A percentile compares a stretch with the other conserved stretches of the same genome.
These are phyloP conservation scores for Caenorhabditis zanzibari DNA, from an alignment of 2,888 invertebrate genomes.

Conservation along the genomic window DNA sequence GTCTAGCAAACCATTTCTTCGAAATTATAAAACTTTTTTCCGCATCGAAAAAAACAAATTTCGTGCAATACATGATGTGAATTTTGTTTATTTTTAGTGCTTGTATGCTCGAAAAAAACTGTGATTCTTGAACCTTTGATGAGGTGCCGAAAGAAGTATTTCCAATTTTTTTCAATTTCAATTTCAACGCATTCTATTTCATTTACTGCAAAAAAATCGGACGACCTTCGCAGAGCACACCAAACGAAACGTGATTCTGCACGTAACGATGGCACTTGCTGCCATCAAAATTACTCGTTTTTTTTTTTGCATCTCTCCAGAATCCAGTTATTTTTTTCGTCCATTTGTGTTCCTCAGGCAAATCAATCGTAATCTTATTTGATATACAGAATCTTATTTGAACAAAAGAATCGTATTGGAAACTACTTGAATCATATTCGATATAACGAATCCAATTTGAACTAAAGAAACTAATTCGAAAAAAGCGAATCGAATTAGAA, in stretches of 20 bases:
- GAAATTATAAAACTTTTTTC: not conserved
- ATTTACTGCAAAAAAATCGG: conserved; percentile 49
- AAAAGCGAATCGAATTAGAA: too few species aligned
- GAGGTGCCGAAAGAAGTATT: conserved; percentile 24
- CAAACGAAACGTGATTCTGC: conserved; percentile 45
- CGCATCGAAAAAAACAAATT: conserved; percentile 9
- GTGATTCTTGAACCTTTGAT: conserved; percentile 41
- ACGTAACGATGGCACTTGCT: conserved; percentile 53
- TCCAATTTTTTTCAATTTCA: conserved; percentile 42
- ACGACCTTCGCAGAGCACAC: conserved; percentile 4
- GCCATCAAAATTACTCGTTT: conserved; percentile 26
- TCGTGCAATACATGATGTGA: conserved; percentile 28
- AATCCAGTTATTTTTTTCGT: conserved; percentile 16
- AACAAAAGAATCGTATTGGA: too few species aligned
- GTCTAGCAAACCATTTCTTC: not conserved
- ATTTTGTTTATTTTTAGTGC: conserved; percentile 32
- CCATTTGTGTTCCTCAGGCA: not conserved
- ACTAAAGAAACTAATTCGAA: too few species aligned
- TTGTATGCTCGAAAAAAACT: conserved; percentile 20
- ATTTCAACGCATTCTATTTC: conserved; percentile 27
- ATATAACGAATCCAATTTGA: too few species aligned
- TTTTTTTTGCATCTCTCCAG: not conserved
- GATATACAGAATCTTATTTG: too few species aligned
- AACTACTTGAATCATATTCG: too few species aligned
- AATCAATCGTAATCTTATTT: too few species aligned